Base-by-base conservation (phyloP, 2,113 vertebrate species). In the Geothlypis trichas region DNA sequence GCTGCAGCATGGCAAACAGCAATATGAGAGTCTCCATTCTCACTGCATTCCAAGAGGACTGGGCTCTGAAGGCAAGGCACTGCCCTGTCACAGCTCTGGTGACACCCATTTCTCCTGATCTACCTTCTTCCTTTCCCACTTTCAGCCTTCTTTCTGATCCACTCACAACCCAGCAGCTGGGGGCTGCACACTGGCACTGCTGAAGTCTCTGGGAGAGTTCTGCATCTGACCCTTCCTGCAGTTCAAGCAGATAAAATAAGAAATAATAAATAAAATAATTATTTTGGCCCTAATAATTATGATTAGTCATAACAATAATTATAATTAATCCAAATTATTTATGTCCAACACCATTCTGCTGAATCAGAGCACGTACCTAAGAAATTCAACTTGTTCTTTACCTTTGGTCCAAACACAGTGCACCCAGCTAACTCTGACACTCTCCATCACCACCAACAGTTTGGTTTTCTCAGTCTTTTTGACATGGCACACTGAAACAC, bases 31-130 rank as follows among this genome's bases (percentile, higher is more conserved):
- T 16, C 59, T 85, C 49, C 44, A 71, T 63, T 47, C 30, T 47
- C 65, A 33, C 13, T 44, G 31, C 33, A 41, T 16, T 30, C 37
- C 0, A 0, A 67, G 63, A 65, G 71, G 28, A 59, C 0, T 33
- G n/a, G 51, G 15, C 72, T 58, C 41, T 17, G 71, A 54, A 46
- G 46, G 66, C 27, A 58, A 72, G 15, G 46, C 23, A 1, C 31
- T 66, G 23, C 23, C 31, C 22, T 41, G 14, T 9, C 59, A 11
- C 47, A 49, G 69, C 54, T 72, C 9, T 33, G 78, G 62, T 0
- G 13, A 31, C 55, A 28, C 9, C n/a, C 39, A 15, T 27, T 27
- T 15, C 22, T 37, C 23, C 58, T 37, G 23, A 18, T 61, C 58
- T 17, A 5, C 58, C 35, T 37, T 12, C 57, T 11, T 17, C 57